Percentiles rank a stretch among this genome's conserved stretches.
These are phyloP conservation scores for Kryptolebias ocellatus DNA, from an alignment of 2,797 vertebrate genomes.

Conservation along the genomic window DNA sequence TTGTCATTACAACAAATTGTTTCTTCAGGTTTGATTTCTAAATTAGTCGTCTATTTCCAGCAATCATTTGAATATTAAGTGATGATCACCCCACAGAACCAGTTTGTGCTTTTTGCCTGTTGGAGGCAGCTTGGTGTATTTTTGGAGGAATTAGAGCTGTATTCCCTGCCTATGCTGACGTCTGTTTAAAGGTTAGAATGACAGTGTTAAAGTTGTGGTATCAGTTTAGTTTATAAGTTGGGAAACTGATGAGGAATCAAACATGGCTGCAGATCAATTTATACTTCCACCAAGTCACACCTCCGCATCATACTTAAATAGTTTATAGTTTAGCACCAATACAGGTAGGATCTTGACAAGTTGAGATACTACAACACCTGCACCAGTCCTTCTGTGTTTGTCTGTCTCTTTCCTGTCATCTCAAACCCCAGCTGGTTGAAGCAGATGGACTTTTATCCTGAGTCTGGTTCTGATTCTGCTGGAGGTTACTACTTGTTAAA, in stretches of 20 bases:
- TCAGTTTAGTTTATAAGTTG: constrained; percentile 33
- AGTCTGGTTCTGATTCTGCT: too few relatives aligned
- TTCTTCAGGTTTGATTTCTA: constrained; percentile 72
- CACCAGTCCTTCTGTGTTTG: too few relatives aligned
- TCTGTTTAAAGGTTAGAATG: constrained; percentile 35
- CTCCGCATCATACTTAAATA: too few relatives aligned
- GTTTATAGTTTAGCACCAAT: too few relatives aligned
- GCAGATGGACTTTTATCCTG: too few relatives aligned
- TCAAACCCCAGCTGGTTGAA: too few relatives aligned
- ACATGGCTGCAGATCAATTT: background rate
- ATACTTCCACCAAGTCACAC: too few relatives aligned
- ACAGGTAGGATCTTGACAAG: too few relatives aligned
- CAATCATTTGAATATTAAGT: constrained; percentile 59
- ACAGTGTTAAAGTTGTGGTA: constrained; percentile 23
- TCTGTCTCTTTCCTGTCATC: too few relatives aligned
- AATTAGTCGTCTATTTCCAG: constrained; percentile 73
- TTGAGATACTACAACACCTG: too few relatives aligned
- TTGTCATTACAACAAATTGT: constrained; percentile 73
- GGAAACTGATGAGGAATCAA: constrained; percentile 25
- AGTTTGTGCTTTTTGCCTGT: constrained; percentile 12
- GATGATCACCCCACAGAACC: constrained; percentile 38
- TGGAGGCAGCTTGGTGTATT: constrained; percentile 42
- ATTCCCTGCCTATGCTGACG: constrained; percentile 48
- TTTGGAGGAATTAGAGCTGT: constrained; percentile 51
- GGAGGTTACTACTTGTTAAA: too few relatives aligned